A percentile compares a stretch with the other conserved stretches of the same genome.
Conservation (phyloP, 2,113 vertebrate genomes). For the Cochlearius cochlearius region DNA sequence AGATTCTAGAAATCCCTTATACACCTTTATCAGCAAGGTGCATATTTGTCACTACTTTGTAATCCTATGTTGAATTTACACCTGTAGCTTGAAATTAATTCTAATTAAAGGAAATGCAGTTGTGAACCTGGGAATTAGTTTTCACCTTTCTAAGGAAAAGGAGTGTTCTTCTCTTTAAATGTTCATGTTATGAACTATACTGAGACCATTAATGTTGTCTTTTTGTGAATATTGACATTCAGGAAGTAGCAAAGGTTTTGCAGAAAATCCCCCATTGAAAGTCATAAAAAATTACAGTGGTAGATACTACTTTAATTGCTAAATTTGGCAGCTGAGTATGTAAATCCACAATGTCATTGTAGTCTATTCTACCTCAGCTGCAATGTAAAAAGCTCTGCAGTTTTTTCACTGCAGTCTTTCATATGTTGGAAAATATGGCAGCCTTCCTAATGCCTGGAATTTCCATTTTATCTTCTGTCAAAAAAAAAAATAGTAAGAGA, state of each 20-base stretch:
- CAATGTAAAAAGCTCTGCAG: neutral
- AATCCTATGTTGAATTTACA: neutral
- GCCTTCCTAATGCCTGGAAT: neutral
- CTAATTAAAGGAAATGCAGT: neutral
- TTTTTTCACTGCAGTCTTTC: neutral
- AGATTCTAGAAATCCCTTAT: neutral
- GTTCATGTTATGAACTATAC: neutral
- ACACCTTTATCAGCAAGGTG: neutral
- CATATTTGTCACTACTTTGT: neutral
- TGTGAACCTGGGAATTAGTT: neutral
- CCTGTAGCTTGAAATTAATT: neutral
- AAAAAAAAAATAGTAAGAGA: neutral
- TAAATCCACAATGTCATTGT: neutral
- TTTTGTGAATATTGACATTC: neutral
- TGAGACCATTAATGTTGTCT: neutral
- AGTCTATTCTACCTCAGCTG: neutral
- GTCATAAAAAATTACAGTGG: neutral
- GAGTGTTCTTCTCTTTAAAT: neutral
- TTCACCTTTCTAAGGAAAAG: neutral
- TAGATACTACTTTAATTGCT: neutral
- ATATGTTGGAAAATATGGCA: neutral
- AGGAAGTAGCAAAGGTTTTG: neutral
- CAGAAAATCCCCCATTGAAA: neutral
- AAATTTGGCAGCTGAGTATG: neutral
- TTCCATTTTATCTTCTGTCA: neutral